Base-by-base conservation (phyloP, 1,140 invertebrate species). In the Zaprionus davidi region DNA sequence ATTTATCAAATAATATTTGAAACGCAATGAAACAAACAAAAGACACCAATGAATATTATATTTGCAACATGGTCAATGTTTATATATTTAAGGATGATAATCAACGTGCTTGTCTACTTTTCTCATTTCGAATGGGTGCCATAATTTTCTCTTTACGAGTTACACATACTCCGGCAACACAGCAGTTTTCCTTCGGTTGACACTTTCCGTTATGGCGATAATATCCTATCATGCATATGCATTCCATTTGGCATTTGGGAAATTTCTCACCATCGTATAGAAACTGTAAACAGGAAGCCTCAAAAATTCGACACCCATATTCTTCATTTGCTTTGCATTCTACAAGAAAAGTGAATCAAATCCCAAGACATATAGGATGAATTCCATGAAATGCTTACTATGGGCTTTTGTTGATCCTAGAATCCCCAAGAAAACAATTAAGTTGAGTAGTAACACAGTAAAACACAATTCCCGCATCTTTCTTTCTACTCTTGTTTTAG, bases 201-300 rank as follows among this genome's bases (percentile, higher is more conserved):
- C 76, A 75, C n/a, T 5, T 5, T 1, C 24, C 24, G 12, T n/a
- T 41, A 15, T 59, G 6, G n/a, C 71, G 76, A n/a, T 69, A 55
- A 49, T 22, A 75, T 3, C 76, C 76, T 3, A 55, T 0, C 6
- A 31, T 36, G n/a, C 76, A 78, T 3, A 31, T 44, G n/a, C 76
- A 78, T 3, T 9, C 1, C 53, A 56, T 46, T 36, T 28, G 2
- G 46, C 38, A 72, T 22, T 38, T 17, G 0, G 44, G 12, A 36
- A 58, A 70, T 5, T 7, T 12, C 11, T 71, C 69, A 11, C 31
- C 55, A 59, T 72, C 68, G 20, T 60, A 60, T 12, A 62, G 46
- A 24, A 70, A 70, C 34, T 62, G 57, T 15, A 15, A 3, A 5
- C 74, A 72, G 0, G 74, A 58, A 2, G 63, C 36, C 34, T 77